phyloP scores from a whole-genome alignment of 2,797 vertebrate genomes.

The Sphaeramia orbicularis region DNA sequence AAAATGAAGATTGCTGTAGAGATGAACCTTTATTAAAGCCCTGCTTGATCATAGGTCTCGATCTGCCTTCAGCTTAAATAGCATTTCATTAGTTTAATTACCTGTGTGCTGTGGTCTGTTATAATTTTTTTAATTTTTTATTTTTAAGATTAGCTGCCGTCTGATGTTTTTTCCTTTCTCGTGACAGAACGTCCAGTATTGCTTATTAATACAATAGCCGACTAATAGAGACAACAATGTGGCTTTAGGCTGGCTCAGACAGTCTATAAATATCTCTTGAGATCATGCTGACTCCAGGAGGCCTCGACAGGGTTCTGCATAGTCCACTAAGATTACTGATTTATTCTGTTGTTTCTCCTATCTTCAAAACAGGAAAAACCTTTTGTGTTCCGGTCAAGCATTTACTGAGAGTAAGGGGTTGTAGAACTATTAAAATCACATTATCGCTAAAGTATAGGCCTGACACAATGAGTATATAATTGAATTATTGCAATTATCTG shows the following conservation, averaged over 20 bases:
- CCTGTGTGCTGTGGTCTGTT: too few relatives aligned
- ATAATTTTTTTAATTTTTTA: too few relatives aligned
- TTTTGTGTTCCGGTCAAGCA: too few relatives aligned
- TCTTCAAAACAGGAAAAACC: background rate
- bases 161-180: conserved; percentile 18
- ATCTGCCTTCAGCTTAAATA: background rate
- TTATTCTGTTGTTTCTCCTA: conserved; percentile 11
- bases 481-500: too few relatives aligned
- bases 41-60: background rate
- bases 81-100: background rate
- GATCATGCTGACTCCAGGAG: conserved; percentile 64
- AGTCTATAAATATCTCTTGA: conserved; percentile 73
- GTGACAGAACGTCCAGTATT: conserved; percentile 27
- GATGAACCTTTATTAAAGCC: background rate
- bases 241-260: conserved; percentile 63
- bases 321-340: conserved; percentile 26
- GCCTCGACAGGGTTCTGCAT: conserved; percentile 43
- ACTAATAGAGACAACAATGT: conserved; percentile 80
- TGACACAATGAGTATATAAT: too few relatives aligned
- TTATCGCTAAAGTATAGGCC: too few relatives aligned
- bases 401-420: too few relatives aligned
- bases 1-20: background rate
- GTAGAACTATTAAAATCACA: too few relatives aligned
- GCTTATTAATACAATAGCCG: conserved; percentile 72
- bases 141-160: conserved; percentile 14